A percentile compares a stretch with the other conserved stretches of the same genome.
These are phyloP conservation scores for Troilus luridus DNA, from an alignment of 2,888 invertebrate species.

Conservation along the genomic window DNA sequence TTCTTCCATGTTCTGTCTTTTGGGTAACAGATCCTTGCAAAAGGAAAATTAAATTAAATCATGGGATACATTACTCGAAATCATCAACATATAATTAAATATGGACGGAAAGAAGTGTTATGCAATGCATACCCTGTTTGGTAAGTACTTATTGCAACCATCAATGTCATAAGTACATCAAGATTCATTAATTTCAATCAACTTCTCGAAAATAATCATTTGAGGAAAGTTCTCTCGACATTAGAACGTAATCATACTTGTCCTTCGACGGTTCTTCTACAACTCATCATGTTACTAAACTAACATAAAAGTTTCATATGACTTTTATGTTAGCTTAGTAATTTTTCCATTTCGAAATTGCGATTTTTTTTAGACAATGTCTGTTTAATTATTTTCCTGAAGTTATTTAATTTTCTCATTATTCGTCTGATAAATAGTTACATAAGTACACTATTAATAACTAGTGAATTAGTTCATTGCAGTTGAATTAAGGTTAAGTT, in stretches of 20 bases:
- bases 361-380: not conserved
- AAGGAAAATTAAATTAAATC: not conserved
- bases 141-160: slow-evolving; percentile 44
- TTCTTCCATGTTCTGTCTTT: not conserved
- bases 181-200: slow-evolving; percentile 26
- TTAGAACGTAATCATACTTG: not conserved
- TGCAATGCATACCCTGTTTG: slow-evolving; percentile 18
- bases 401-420: not conserved
- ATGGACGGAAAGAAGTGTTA: not conserved
- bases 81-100: not conserved
- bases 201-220: not conserved
- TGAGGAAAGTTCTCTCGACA: not conserved
- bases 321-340: not conserved
- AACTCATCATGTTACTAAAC: not conserved
- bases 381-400: not conserved
- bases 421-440: not conserved
- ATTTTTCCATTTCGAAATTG: not conserved
- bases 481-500: not conserved
- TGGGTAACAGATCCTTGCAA: slow-evolving; percentile 5
- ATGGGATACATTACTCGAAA: not conserved
- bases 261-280: not conserved
- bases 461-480: too few species aligned
- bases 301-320: not conserved
- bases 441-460: not conserved
- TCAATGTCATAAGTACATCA: slow-evolving; percentile 13